Conservation (phyloP, 2,888 invertebrate genomes). For the Parnassius apollo region DNA sequence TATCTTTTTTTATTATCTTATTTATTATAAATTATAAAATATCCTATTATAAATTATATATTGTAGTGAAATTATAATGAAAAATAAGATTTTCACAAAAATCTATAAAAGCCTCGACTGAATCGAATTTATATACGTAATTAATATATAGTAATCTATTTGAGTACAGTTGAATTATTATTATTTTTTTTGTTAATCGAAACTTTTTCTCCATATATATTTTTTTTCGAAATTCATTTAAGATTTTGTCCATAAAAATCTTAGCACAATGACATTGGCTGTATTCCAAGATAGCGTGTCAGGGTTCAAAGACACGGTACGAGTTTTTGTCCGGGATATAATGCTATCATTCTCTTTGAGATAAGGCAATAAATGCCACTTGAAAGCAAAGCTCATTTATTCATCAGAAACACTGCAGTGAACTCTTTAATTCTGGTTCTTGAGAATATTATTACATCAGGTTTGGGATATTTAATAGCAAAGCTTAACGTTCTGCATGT, state of each 20-base stretch:
- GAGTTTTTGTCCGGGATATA: conserved; percentile 62
- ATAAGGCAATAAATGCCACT: conserved; percentile 75
- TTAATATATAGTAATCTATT: no score
- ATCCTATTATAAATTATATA: no score
- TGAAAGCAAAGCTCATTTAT: conserved; percentile 68
- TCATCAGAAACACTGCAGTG: conserved; percentile 61
- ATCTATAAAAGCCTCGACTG: no score
- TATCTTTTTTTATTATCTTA: no score
- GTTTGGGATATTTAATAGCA: no score
- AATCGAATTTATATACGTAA: no score
- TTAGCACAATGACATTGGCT: conserved; percentile 67
- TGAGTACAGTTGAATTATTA: no score
- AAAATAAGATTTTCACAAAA: no score
- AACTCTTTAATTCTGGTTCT: conserved; percentile 56
- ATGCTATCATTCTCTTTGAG: conserved; percentile 71
- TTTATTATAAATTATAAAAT: no score
- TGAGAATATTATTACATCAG: conserved; percentile 35
- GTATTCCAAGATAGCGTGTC: conserved; percentile 69
- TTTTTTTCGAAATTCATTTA: conserved; percentile 36
- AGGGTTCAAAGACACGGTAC: conserved; percentile 74
- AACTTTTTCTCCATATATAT: background rate
- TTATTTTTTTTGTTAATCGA: no score
- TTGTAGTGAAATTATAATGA: no score
- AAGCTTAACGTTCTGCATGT: no score
- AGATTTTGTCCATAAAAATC: conserved; percentile 49